Conservation (phyloP, 2,113 vertebrate species). For the Bothrops jararaca region DNA sequence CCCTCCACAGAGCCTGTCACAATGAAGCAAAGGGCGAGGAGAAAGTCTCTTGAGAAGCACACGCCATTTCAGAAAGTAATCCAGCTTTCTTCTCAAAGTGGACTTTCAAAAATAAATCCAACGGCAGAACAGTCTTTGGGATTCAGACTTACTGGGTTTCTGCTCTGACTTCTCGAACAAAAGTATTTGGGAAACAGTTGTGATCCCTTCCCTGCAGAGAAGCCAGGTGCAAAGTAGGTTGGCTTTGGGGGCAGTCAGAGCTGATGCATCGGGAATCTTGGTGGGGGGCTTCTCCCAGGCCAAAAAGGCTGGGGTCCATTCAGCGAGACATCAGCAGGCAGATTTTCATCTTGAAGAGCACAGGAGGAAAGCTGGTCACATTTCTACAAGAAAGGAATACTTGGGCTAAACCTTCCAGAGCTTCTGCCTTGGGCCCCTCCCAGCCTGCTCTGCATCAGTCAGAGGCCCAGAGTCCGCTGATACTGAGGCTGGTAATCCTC, state of each 20-base stretch:
- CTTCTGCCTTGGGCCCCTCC: not conserved
- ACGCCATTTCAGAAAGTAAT: not conserved
- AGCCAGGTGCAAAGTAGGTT: too few relatives aligned
- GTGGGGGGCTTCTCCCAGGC: too few relatives aligned
- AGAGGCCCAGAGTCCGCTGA: not conserved
- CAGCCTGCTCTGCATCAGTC: not conserved
- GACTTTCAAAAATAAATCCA: not conserved
- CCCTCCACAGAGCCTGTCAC: not conserved
- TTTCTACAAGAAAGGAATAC: constrained; percentile 38
- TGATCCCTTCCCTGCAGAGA: not conserved
- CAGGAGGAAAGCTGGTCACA: constrained; percentile 31
- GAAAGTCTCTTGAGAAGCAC: not conserved
- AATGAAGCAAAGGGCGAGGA: not conserved
- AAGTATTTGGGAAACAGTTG: too few relatives aligned
- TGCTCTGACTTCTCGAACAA: not conserved
- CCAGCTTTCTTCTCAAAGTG: not conserved
- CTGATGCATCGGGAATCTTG: not conserved
- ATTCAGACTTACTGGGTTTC: not conserved
- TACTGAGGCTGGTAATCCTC: not conserved
- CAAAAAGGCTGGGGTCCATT: not conserved
- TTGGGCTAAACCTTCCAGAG: not conserved
- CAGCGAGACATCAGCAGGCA: not conserved
- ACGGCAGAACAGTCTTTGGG: not conserved
- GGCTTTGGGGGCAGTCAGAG: not conserved
- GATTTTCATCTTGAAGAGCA: rapidly evolving